Evolutionary conservation across 92 coral and sea anemone genomes (phyloP), one percentile per base, ranked within the genome.

Genomic region (Parazoanthus darwini): DNA sequence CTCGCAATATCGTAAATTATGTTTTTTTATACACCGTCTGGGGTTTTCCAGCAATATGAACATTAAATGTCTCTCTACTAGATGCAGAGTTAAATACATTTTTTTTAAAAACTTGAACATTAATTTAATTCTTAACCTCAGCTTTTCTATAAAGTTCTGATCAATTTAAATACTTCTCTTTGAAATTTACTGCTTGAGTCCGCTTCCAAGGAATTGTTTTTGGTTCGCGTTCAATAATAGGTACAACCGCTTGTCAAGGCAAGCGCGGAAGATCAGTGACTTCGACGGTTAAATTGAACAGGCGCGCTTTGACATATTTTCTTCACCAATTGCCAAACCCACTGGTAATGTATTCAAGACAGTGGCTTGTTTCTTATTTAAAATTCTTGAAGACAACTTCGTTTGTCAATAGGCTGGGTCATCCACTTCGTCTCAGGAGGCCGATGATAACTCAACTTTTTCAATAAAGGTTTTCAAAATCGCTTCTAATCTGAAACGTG

Each of bases 71-170:
- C 82, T 79, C 67, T 54, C 67, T 54, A 50, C 65, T 13, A 11
- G 77, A 79, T 23, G 33, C 37, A 44, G 82, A n/a, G 82, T 79
- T 79, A 79, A 79, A 79, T 78, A 79, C 16, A 79, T 51, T 79
- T 79, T 73, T 33, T 70, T 54, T 13, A 18, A 63, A 78, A 29
- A n/a, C 67, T 79, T 33, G 18, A 79, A 79, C 11, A 79, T 79
- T 79, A 79, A 29, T 73, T 33, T 15, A 73, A 29, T 35, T 46
- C 23, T 35, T 1, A 50, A 79, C 37, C 66, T 79, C 66, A n/a
- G 82, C 82, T 79, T 44, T 18, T 46, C 38, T 9, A 16, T 46
- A 38, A 33, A 79, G 50, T 37, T 26, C 43, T 33, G 37, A 46
- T 46, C 33, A 15, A 8, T 79, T 50, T 79, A 79, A 48, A 44